Base-by-base conservation (phyloP, 2,113 vertebrate genomes). In the Sorex fumeus region DNA sequence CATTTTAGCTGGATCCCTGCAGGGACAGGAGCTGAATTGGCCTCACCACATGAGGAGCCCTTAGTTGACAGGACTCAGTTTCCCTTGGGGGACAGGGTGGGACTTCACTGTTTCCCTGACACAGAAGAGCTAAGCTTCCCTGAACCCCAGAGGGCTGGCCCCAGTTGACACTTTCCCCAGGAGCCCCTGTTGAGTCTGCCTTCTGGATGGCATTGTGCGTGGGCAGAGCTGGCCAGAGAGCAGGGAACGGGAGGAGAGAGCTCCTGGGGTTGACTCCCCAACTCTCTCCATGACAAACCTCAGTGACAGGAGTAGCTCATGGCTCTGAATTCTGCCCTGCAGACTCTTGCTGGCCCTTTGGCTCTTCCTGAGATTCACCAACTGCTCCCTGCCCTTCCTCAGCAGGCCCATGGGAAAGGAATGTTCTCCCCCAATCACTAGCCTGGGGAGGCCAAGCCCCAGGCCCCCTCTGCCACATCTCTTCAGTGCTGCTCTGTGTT, bases 101-200 rank as follows among this genome's bases (percentile, higher is more conserved):
- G 25, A 2, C n/a, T 32, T 69, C 45, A 3, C 19, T 1, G 19
- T 32, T 66, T 45, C 64, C 70, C 64, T 75, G 2, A 86, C 19
- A 36, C 40, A 67, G 21, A 28, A 84, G 21, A 0, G 57, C 30
- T 77, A n/a, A 11, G 18, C 47, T n/a, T 43, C 40, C 62, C 27
- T n/a, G 43, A 2, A 16, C 21, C 74, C 57, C 3, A 8, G 30
- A 10, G 30, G 12, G 45, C 43, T 8, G 28, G 32, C 53, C 79
- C 2, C 3, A 0, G 32, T 8, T n/a, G 77, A 25, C 2, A 2
- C 8, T 19, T 7, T 11, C 15, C 19, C 21, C 32, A 60, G 30
- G 18, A 21, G 40, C 36, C 27, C 43, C 34, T 30, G 3, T 30
- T 4, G 1, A 34, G 69, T 66, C 40, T 60, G 86, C 57, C 25